Evolutionary conservation across 35 echinoderm and acorn worm species (phyloP).

Genomic region (Strongylocentrotus purpuratus): DNA sequence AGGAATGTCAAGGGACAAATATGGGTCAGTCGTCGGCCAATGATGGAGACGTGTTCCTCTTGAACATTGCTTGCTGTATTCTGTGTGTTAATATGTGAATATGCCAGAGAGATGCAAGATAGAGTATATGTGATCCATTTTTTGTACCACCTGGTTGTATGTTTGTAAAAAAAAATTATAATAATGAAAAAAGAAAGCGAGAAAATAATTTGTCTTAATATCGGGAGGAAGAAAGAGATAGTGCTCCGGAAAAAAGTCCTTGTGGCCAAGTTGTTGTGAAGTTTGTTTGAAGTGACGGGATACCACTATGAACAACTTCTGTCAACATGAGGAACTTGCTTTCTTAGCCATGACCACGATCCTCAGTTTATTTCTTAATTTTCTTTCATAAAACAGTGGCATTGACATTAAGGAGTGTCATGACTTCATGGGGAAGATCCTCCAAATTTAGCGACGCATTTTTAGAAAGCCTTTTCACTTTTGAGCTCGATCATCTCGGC

Average conservation of each 20-base stretch:
- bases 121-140: neutral
- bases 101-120: constrained; percentile 26
- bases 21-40: constrained; percentile 19
- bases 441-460: too few relatives aligned
- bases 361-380: neutral
- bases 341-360: neutral
- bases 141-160: constrained; percentile 5
- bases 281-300: constrained; percentile 2
- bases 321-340: neutral
- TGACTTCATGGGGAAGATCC: too few relatives aligned
- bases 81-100: constrained; percentile 40
- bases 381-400: neutral
- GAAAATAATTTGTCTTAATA: neutral
- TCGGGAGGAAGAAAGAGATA: neutral
- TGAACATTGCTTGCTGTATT: constrained; percentile 39
- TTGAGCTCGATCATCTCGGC: too few relatives aligned
- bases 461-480: too few relatives aligned
- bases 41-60: neutral
- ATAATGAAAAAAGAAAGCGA: neutral
- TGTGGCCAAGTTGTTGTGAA: neutral
- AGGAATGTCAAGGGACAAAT: constrained; percentile 30
- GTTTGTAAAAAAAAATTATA: constrained; percentile 9
- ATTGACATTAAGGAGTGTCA: neutral
- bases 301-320: neutral
- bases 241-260: neutral